A percentile compares a stretch with the other conserved stretches of the same genome.
These are phyloP conservation scores for Oceanites oceanicus DNA, from an alignment of 2,113 vertebrate species.

Conservation along the genomic window DNA sequence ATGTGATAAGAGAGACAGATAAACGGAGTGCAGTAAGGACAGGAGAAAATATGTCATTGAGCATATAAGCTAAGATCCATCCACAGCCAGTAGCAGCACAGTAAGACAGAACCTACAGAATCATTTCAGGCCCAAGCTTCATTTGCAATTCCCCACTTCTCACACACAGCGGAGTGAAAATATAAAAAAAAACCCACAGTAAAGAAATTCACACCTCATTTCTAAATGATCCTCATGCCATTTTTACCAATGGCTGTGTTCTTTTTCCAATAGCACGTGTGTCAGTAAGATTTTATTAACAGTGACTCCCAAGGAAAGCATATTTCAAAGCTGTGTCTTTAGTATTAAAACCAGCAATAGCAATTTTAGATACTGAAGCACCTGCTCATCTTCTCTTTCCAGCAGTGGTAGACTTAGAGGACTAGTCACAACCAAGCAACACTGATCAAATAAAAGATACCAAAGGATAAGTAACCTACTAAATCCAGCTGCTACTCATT, in stretches of 20 bases:
- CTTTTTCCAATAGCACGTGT: background rate
- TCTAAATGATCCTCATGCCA: background rate
- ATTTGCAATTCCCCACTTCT: background rate
- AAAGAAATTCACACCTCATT: background rate
- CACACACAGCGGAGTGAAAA: background rate
- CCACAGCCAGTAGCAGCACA: background rate
- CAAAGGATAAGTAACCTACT: background rate
- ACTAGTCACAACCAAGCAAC: background rate
- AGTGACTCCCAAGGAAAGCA: background rate
- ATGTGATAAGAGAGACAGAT: background rate
- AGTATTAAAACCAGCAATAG: background rate
- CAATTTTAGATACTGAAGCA: background rate
- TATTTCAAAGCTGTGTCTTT: background rate
- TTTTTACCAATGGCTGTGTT: background rate
- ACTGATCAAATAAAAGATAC: background rate
- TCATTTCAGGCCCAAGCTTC: background rate
- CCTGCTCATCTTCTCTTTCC: background rate
- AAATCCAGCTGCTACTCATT: background rate
- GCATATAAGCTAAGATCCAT: background rate
- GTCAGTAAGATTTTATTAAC: background rate
- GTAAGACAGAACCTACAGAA: background rate
- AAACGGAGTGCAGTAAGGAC: background rate
- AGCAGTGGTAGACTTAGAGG: background rate
- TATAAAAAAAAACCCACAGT: background rate
- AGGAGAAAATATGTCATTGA: background rate